Evolutionary conservation across 2,888 invertebrate species (phyloP).

Genomic region (Diaprepes abbreviatus): DNA sequence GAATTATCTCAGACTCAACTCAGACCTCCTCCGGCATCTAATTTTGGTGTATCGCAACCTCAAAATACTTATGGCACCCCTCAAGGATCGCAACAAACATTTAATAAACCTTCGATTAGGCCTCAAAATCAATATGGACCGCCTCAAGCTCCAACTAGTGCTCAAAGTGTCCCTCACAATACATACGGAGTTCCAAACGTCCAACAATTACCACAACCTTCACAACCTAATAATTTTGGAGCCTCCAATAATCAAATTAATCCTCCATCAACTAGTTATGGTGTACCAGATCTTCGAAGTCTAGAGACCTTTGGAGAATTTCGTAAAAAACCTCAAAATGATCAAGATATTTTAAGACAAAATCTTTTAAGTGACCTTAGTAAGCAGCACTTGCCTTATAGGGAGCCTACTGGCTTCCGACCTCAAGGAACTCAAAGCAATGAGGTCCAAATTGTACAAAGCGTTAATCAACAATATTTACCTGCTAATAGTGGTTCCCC

Average conservation of each 20-base stretch:
- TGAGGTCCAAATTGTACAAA: conserved; percentile 11
- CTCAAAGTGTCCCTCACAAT: conserved; percentile 6
- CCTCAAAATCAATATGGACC: conserved; percentile 29
- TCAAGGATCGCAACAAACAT: conserved; percentile 1
- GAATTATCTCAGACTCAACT: conserved; percentile 13
- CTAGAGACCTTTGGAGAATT: conserved; percentile 50
- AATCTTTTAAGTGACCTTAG: conserved; percentile 40
- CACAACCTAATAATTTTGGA: background rate
- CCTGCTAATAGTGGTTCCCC: conserved; percentile 43
- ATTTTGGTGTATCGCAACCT: conserved; percentile 19
- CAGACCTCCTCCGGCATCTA: conserved; percentile 13
- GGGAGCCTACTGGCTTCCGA: conserved; percentile 36
- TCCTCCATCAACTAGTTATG: conserved; percentile 46
- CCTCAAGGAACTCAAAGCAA: conserved; percentile 10
- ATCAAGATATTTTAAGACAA: conserved; percentile 30
- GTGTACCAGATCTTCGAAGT: conserved; percentile 44
- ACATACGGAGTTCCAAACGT: conserved; percentile 18
- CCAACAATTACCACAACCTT: background rate
- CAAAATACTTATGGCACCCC: conserved; percentile 12
- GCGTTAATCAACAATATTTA: conserved; percentile 45
- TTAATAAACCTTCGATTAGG: background rate
- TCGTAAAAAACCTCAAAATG: conserved; percentile 25
- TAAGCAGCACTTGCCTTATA: conserved; percentile 41
- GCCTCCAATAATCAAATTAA: background rate
- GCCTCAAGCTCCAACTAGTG: conserved; percentile 14